These are phyloP conservation scores for Dromaius novaehollandiae DNA, from an alignment of 2,113 vertebrate species.

Conservation along the genomic window DNA sequence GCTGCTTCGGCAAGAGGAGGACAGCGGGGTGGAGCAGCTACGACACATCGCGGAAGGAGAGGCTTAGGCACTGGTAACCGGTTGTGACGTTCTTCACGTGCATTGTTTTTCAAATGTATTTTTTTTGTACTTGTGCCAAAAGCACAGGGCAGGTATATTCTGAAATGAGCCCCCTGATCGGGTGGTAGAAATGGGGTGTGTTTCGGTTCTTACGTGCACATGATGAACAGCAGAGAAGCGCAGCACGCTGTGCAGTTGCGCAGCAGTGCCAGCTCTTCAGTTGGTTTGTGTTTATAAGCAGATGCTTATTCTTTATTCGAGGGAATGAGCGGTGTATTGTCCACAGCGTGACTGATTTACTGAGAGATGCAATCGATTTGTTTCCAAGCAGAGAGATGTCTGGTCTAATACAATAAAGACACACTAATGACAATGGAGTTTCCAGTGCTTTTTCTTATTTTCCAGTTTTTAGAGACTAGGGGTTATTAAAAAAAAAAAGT, in stretches of 20 bases:
- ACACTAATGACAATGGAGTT: background rate
- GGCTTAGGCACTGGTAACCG: background rate
- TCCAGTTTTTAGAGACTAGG: background rate
- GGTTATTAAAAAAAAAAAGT: background rate
- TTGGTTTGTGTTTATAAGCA: conserved; percentile 38
- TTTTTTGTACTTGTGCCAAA: background rate
- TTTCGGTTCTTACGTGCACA: background rate
- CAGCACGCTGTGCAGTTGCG: background rate
- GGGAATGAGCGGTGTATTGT: background rate
- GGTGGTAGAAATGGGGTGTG: background rate
- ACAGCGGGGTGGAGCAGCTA: background rate
- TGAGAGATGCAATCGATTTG: conserved; percentile 40
- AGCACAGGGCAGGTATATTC: background rate
- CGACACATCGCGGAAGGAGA: background rate
- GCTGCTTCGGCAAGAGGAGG: background rate
- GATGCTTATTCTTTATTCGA: conserved; percentile 37
- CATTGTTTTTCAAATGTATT: background rate
- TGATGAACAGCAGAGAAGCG: background rate
- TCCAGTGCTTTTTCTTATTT: conserved; percentile 1
- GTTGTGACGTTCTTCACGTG: background rate
- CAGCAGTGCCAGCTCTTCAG: conserved; percentile 11
- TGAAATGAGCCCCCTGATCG: background rate
- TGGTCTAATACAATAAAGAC: conserved; percentile 17
- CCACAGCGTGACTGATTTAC: conserved; percentile 23
- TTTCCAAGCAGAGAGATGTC: conserved; percentile 23